Base-by-base conservation (phyloP, 2,797 vertebrate species). In the Darevskia nairensis region DNA sequence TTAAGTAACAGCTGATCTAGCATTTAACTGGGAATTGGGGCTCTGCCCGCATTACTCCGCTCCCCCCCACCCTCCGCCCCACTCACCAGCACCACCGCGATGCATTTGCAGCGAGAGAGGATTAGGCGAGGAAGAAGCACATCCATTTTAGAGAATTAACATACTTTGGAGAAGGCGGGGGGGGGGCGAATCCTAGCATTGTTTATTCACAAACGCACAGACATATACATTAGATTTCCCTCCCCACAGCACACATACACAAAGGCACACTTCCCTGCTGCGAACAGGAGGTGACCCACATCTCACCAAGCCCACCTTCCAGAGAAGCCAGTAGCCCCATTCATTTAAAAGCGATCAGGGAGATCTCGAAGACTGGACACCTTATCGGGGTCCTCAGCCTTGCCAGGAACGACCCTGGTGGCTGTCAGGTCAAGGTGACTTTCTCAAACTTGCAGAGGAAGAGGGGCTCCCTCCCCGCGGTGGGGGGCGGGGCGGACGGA, bases 141-240 rank as follows among this genome's bases (percentile, higher is more conserved):
- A 91, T 95, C 94, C 94, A 94, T 95, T 94, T 95, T 87, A 8
- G 6, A 89, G 93, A 93, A 95, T 95, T 95, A 94, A 92, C 86
- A 91, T 41, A 27, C 85, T 50, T 91, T 90, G 55, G 46, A 44
- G 35, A 39, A 35, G 32, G 35, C 46, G 39, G 35, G 23, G 64
- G 39, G 23, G 64, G n/a, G 68, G 79, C n/a, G 64, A 41, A 41
- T 29, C 27, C 39, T 83, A 82, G 80, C 87, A 55, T 46, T 0
- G 44, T 13, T 39, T n/a, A 69, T 78, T 0, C 75, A 11, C 25
- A 27, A 29, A 71, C 27, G 50, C 68, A 25, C 68, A 9, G 11
- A 7, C 29, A 21, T 29, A 50, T 76, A 82, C 90, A 80, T 84
- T 87, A 82, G 84, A 55, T 59, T 4, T 81, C 68, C 35, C 79